Evolutionary conservation across 2,113 vertebrate genomes (phyloP).

Genomic region (Pogona vitticeps): DNA sequence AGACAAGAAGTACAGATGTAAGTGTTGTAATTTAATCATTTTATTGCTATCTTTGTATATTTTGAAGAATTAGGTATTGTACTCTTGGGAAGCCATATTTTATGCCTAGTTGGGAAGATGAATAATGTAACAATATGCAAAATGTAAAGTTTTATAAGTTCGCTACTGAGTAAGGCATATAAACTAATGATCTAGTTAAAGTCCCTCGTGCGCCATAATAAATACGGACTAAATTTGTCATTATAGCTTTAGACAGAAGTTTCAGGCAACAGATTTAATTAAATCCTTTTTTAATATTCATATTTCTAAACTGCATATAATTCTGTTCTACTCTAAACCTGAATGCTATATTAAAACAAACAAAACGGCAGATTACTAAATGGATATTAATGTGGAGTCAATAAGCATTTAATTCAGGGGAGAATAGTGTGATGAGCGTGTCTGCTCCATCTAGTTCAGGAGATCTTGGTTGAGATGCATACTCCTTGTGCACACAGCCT

Average conservation of each 20-base stretch:
- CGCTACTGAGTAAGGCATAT: constrained; percentile 83
- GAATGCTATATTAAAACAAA: constrained; percentile 85
- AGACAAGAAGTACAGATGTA: constrained; percentile 88
- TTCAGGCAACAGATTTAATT: constrained; percentile 89
- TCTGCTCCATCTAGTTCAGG: constrained; percentile 50
- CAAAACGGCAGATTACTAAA: constrained; percentile 85
- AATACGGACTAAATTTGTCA: constrained; percentile 89
- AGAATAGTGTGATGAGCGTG: constrained; percentile 57
- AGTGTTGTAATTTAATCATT: constrained; percentile 88
- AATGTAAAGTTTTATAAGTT: constrained; percentile 89
- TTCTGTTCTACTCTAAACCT: constrained; percentile 82
- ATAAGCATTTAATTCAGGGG: constrained; percentile 80
- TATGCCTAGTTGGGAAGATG: constrained; percentile 88
- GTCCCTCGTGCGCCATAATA: constrained; percentile 87
- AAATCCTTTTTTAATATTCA: constrained; percentile 90
- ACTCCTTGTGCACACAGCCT: constrained; percentile 30
- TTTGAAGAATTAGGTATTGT: constrained; percentile 88
- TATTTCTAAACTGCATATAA: constrained; percentile 86
- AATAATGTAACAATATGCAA: constrained; percentile 89
- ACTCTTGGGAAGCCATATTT: constrained; percentile 86
- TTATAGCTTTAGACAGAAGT: constrained; percentile 88
- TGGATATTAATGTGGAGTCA: constrained; percentile 82
- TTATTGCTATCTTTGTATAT: constrained; percentile 90
- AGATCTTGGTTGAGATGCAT: constrained; percentile 58
- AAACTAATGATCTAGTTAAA: constrained; percentile 87